phyloP scores from a whole-genome alignment of 2,113 vertebrate genomes.

The Prunella fulvescens region DNA sequence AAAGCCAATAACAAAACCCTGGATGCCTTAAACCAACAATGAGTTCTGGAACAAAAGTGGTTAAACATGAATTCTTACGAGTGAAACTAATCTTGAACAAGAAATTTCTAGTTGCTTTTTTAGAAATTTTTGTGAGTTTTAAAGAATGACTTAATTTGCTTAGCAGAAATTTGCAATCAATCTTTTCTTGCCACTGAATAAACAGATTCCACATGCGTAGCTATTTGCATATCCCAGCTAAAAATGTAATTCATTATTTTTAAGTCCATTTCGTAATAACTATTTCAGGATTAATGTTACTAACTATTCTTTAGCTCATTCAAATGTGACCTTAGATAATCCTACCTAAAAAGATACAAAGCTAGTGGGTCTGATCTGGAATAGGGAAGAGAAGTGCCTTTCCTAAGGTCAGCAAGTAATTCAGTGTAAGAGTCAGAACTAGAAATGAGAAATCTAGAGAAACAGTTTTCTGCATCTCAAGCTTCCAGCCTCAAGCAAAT shows the following conservation, averaged over 20 bases:
- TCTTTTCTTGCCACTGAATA: constrained; percentile 62
- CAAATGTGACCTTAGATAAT: constrained; percentile 22
- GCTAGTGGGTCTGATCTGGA: not conserved
- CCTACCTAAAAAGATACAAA: not conserved
- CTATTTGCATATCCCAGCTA: constrained; percentile 57
- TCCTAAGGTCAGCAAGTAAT: not conserved
- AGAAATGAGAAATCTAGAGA: not conserved
- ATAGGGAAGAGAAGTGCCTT: not conserved
- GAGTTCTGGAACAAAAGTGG: constrained; percentile 28
- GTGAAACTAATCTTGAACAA: constrained; percentile 10
- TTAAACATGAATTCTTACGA: not conserved
- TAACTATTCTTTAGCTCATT: constrained; percentile 20
- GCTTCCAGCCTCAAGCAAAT: not conserved
- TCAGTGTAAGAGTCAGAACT: not conserved
- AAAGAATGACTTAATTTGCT: constrained; percentile 63
- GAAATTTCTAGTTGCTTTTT: constrained; percentile 52
- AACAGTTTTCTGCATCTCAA: not conserved
- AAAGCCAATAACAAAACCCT: not conserved
- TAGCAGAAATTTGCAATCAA: constrained; percentile 60
- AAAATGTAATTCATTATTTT: constrained; percentile 61
- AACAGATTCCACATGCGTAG: constrained; percentile 50
- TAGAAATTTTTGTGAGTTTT: constrained; percentile 49
- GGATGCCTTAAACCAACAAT: not conserved
- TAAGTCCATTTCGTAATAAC: constrained; percentile 56
- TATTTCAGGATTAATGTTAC: constrained; percentile 34